Conservation (phyloP, 2,113 vertebrate species). For the Tyrannus savana region DNA sequence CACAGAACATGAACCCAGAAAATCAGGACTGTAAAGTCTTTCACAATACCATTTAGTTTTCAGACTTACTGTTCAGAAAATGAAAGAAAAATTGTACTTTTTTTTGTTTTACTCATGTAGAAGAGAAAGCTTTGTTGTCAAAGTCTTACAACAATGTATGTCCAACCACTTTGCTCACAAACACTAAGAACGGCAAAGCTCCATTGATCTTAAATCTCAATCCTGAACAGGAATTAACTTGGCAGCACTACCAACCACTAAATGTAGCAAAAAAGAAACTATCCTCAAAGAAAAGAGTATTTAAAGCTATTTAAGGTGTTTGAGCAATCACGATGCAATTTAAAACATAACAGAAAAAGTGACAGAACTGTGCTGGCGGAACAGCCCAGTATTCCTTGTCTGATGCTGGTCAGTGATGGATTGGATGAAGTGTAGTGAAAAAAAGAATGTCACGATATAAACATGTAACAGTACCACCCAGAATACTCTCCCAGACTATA, state of each 20-base stretch:
- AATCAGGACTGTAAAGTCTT: background rate
- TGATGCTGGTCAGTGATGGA: background rate
- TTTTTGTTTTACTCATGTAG: background rate
- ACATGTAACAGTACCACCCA: background rate
- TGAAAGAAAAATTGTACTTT: background rate
- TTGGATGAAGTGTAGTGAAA: background rate
- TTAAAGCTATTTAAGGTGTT: background rate
- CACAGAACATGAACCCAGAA: fast-evolving
- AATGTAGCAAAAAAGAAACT: background rate
- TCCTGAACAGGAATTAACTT: background rate
- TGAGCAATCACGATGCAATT: background rate
- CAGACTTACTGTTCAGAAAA: background rate
- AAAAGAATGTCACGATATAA: background rate
- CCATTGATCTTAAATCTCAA: background rate
- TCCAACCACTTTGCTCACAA: background rate
- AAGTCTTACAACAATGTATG: background rate
- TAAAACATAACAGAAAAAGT: background rate
- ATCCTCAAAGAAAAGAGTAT: background rate
- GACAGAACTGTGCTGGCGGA: background rate
- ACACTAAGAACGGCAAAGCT: background rate
- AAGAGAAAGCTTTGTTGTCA: background rate
- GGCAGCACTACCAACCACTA: background rate
- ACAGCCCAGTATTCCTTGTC: background rate
- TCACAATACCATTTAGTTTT: background rate
- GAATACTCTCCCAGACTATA: background rate